Conservation (phyloP, 1,140 invertebrate species). For the Spodoptera frugiperda region DNA sequence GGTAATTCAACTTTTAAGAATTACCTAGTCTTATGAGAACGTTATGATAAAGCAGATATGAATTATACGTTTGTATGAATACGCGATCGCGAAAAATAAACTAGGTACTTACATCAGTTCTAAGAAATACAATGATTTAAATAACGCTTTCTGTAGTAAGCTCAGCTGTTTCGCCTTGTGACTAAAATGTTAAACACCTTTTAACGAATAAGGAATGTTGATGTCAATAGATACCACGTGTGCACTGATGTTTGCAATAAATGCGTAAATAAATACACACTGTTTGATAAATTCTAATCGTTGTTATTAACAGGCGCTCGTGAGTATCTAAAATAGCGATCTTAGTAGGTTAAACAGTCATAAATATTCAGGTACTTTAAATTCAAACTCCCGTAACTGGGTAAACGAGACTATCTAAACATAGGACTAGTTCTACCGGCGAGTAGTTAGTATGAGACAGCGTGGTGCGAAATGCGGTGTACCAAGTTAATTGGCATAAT, state of each 20-base stretch:
- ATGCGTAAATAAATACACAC: neutral
- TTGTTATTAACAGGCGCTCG: neutral
- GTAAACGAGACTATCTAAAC: constrained; percentile 23
- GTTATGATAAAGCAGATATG: no score
- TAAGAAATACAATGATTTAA: constrained; percentile 40
- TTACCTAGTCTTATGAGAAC: no score
- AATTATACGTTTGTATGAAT: neutral
- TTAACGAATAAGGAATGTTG: constrained; percentile 48
- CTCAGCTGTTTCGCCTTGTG: constrained; percentile 47
- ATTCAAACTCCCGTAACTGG: constrained; percentile 9
- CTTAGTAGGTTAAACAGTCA: neutral
- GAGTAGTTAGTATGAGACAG: constrained; percentile 32
- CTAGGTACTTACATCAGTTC: neutral
- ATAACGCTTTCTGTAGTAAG: constrained; percentile 47
- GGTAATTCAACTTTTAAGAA: no score
- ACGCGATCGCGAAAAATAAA: constrained; percentile 16
- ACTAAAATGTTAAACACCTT: constrained; percentile 41
- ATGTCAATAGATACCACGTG: constrained; percentile 24
- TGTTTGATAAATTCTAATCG: neutral
- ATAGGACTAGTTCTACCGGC: constrained; percentile 11
- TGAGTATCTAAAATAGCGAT: constrained; percentile 20
- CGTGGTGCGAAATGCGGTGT: constrained; percentile 34
- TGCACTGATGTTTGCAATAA: neutral
- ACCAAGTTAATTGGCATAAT: constrained; percentile 40
- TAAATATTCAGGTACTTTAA: constrained; percentile 30